These are phyloP conservation scores for Argyra leucocephala DNA, from an alignment of 2,888 invertebrate species.

Conservation along the genomic window DNA sequence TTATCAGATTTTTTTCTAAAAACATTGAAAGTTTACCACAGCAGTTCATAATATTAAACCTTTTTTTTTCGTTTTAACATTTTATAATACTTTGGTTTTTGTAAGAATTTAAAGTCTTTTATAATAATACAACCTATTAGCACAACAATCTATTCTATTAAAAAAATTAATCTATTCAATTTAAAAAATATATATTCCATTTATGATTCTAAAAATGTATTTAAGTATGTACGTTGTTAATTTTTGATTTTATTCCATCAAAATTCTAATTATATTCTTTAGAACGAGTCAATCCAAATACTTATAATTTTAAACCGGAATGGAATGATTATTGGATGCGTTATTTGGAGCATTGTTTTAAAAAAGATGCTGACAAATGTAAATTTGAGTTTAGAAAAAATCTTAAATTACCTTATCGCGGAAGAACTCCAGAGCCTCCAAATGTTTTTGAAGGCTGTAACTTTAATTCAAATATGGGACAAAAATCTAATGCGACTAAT, in stretches of 20 bases:
- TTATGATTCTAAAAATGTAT: too few species aligned
- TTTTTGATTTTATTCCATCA: slow-evolving; percentile 14
- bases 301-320: slow-evolving; percentile 21
- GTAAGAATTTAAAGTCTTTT: too few species aligned
- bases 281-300: slow-evolving; percentile 21
- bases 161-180: too few species aligned
- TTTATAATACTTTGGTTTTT: too few species aligned
- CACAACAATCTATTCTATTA: too few species aligned
- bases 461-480: background rate
- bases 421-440: slow-evolving; percentile 20
- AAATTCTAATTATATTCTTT: slow-evolving; percentile 5
- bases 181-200: too few species aligned
- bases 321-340: slow-evolving; percentile 20
- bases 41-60: too few species aligned
- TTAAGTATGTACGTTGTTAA: slow-evolving; percentile 14
- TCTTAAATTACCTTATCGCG: slow-evolving; percentile 19
- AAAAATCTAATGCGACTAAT: too few species aligned
- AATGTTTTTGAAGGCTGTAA: slow-evolving; percentile 5
- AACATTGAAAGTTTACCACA: too few species aligned
- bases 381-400: slow-evolving; percentile 20
- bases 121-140: too few species aligned
- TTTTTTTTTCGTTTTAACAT: too few species aligned
- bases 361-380: slow-evolving; percentile 17
- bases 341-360: slow-evolving; percentile 16
- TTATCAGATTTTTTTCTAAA: too few species aligned